Conservation (phyloP, 2,888 invertebrate genomes). For the Stenodera caucasica region DNA sequence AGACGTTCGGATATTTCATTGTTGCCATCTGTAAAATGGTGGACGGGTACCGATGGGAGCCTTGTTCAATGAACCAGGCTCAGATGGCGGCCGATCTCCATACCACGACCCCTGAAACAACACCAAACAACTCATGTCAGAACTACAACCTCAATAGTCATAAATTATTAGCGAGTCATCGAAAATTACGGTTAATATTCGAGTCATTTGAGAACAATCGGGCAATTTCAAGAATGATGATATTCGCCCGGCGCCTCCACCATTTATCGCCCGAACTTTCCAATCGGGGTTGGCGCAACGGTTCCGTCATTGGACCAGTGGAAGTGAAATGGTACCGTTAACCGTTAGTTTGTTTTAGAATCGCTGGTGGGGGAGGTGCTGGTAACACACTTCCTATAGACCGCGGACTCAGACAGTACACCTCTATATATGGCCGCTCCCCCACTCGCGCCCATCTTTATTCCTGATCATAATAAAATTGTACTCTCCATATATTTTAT, state of each 20-base stretch:
- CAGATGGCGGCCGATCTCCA: constrained; percentile 1
- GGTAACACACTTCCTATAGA: constrained; percentile 46
- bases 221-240: too few species aligned
- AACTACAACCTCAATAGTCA: background rate
- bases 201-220: too few species aligned
- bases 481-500: background rate
- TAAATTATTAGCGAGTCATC: background rate
- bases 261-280: background rate
- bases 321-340: constrained; percentile 51
- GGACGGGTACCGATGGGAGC: background rate
- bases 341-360: constrained; percentile 42
- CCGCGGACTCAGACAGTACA: constrained; percentile 29
- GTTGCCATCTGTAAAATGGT: constrained; percentile 46
- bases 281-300: background rate
- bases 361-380: constrained; percentile 32
- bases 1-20: constrained; percentile 56
- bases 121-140: background rate
- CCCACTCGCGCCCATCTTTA: background rate
- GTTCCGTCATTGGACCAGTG: constrained; percentile 35
- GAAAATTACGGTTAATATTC: too few species aligned
- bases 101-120: background rate
- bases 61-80: constrained; percentile 14
- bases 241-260: background rate
- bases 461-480: background rate
- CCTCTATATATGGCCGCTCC: background rate